Base-by-base conservation (phyloP, 2,888 invertebrate species). In the Athrips mouffetella region DNA sequence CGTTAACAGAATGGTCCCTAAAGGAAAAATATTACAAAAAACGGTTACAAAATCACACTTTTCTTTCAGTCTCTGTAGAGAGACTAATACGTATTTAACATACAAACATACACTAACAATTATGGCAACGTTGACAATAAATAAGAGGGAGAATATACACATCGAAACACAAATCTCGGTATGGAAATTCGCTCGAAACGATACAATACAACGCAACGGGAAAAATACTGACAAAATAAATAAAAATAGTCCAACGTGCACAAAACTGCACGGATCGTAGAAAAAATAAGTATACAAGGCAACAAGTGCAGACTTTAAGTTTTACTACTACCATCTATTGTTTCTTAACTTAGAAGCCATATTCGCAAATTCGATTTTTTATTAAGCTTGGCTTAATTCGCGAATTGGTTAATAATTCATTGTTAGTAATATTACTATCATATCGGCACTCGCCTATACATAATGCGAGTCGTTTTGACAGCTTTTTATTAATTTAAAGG, bases 51-150 rank as follows among this genome's bases (percentile, higher is more conserved):
- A 85, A 87, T 85, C 85, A 86, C 85, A 83, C 81, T 78, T 74
- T 62, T 57, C 63, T 62, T 68, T 57, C 57, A 52, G 70, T 72
- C 80, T 76, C 81, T 60, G 57, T 65, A 70, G 58, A 73, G 78
- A 83, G 80, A 84, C 73, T 58, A 73, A 80, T 85, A 87, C 86
- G 85, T 84, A 84, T 85, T 77, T 80, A 80, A 67, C 70, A 74
- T 74, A 74, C 68, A 79, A 76, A 83, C 78, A 84, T 84, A 86
- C 84, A 79, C 85, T 87, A 87, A 87, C 78, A 87, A 82, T 83
- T 88, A 88, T 88, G 88, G 88, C 88, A 88, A 88, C 88, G 73
- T 86, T 81, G 86, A 86, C 78, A 87, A 87, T 88, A 88, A 88
- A 88, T 88, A 87, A 70, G 65, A 59, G 63, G 62, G 65, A 62